Evolutionary conservation across 2,113 vertebrate species (phyloP), one percentile per base, ranked within the genome.

Genomic region (Mellivora capensis): DNA sequence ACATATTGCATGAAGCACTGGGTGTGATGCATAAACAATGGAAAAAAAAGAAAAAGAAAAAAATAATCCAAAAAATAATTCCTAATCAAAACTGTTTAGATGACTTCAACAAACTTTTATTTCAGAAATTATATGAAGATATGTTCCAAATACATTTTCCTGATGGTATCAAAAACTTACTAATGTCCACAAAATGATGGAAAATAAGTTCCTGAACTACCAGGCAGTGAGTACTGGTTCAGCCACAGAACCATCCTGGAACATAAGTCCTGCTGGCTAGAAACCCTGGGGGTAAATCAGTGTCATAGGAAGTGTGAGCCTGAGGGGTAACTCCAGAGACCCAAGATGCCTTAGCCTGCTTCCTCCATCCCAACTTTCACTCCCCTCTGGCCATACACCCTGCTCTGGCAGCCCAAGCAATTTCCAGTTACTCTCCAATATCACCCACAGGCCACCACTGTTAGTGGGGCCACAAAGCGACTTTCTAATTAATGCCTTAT

Each of bases 331-430:
- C 76, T 82, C 0, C 34, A 25, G 39, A 74, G 77, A 89, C 29
- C 69, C 31, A 23, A 12, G 7, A 17, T 17, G 20, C 31, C 62
- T 57, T 12, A 21, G 29, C 20, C 9, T 44, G 20, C 39, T 67
- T 37, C 61, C 71, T 91, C n/a, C 25, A 18, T 3, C 13, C 20
- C 27, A 27, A n/a, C 64, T 80, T 20, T 23, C 31, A 71, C 64
- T 76, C 14, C 20, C 2, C 3, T 69, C 37, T 27, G 37, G 27
- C 27, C 7, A 0, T 5, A 34, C 31, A 49, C 17, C 0, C 69
- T 77, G 29, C 11, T 80, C 47, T 31, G 2, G 20, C n/a, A 89
- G n/a, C 23, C 44, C 59, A 59, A 47, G 9, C 76, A 61, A 29
- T 25, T 27, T 83, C 29, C 29, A 62, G 25, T 37, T 42, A 31